Percentiles rank a stretch among this genome's conserved stretches.
Evolutionary conservation across 2,113 vertebrate species (phyloP).

Genomic region (Muntiacus muntjak): DNA sequence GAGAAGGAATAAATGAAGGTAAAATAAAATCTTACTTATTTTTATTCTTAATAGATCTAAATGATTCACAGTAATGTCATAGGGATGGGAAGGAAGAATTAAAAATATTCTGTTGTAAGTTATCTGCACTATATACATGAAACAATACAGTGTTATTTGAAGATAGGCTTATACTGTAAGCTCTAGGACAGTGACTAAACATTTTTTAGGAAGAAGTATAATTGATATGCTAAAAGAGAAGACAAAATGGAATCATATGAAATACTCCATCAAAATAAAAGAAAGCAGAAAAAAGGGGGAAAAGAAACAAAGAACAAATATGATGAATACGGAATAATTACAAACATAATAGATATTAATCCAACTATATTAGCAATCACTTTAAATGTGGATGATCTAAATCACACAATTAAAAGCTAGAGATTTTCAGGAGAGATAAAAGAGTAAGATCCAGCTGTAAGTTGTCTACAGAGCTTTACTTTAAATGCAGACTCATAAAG

Average conservation of each 20-base stretch:
- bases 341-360: neutral
- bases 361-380: neutral
- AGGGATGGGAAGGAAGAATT: neutral
- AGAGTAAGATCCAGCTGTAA: neutral
- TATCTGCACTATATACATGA: neutral
- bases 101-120: neutral
- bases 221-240: neutral
- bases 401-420: neutral
- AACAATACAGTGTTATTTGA: neutral
- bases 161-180: neutral
- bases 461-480: neutral
- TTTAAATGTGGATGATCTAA: neutral
- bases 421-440: neutral
- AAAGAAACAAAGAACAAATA: neutral
- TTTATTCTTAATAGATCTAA: constrained; percentile 10
- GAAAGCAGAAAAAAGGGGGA: neutral
- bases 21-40: constrained; percentile 6
- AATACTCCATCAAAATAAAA: neutral
- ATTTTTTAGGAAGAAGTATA: neutral
- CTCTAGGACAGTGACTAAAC: neutral
- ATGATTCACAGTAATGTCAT: neutral
- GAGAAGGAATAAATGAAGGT: neutral
- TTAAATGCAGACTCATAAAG: constrained; percentile 15
- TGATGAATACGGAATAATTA: neutral
- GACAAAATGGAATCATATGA: neutral